Conservation (phyloP, 2,797 vertebrate species). For the Hemibagrus guttatus region DNA sequence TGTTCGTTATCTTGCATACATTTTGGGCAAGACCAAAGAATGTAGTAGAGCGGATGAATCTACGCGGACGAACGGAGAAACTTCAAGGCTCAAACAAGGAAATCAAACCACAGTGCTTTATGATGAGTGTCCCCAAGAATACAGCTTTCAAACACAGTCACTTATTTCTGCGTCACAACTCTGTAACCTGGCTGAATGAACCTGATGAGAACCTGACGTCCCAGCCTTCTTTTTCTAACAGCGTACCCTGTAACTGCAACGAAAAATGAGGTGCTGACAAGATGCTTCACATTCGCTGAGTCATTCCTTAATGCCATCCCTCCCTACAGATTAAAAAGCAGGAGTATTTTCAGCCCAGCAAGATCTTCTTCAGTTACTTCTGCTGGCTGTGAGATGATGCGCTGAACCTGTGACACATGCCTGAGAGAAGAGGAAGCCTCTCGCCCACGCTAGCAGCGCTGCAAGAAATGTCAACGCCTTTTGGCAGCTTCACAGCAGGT, state of each 20-base stretch:
- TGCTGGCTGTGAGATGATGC: slow-evolving; percentile 39
- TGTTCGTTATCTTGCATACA: not conserved
- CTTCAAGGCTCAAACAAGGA: not conserved
- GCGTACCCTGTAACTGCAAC: not conserved
- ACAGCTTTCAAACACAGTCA: not conserved
- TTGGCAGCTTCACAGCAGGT: slow-evolving; percentile 66
- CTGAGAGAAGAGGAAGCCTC: slow-evolving; percentile 49
- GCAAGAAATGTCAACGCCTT: slow-evolving; percentile 67
- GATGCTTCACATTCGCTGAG: slow-evolving; percentile 18
- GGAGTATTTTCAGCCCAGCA: slow-evolving; percentile 45
- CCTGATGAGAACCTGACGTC: not conserved
- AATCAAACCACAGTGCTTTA: not conserved
- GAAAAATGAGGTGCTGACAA: slow-evolving; percentile 17
- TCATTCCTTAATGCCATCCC: slow-evolving; percentile 19
- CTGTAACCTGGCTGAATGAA: not conserved
- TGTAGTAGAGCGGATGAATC: not conserved
- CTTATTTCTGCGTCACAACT: not conserved
- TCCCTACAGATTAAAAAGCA: slow-evolving; percentile 24
- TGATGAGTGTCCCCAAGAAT: not conserved
- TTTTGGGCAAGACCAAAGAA: not conserved
- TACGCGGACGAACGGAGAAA: not conserved
- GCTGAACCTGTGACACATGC: slow-evolving; percentile 58
- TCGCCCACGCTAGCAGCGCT: slow-evolving; percentile 46
- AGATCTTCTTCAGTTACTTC: slow-evolving; percentile 51
- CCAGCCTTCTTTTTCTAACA: not conserved